These are phyloP conservation scores for Pelecanoides urinatrix DNA, from an alignment of 2,113 vertebrate genomes.

Conservation along the genomic window DNA sequence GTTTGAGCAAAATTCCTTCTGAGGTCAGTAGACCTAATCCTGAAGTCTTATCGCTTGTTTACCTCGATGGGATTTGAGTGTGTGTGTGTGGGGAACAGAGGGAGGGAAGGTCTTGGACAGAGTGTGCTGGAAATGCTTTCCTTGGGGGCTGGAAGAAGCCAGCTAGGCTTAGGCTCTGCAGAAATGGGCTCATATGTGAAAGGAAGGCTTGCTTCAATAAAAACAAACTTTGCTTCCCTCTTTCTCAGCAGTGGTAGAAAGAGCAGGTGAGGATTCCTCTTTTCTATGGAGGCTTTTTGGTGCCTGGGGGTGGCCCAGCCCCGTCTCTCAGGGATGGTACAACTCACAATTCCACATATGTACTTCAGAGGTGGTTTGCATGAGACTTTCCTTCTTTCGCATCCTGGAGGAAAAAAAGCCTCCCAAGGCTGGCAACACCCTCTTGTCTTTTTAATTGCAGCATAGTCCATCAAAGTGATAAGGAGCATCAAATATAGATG, in stretches of 20 bases:
- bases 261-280: neutral
- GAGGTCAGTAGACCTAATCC: conserved; percentile 38
- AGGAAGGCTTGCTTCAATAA: neutral
- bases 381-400: neutral
- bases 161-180: neutral
- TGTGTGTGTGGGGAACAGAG: neutral
- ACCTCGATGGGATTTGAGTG: neutral
- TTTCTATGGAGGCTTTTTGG: neutral
- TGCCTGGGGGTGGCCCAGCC: neutral
- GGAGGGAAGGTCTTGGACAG: neutral
- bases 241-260: neutral
- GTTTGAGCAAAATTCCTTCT: conserved; percentile 44
- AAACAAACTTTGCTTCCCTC: neutral
- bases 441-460: neutral
- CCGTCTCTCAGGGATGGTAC: rapidly evolving
- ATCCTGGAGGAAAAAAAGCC: neutral
- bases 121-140: neutral
- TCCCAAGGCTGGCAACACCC: neutral
- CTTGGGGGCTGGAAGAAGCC: neutral
- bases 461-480: neutral
- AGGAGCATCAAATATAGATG: neutral
- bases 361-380: neutral
- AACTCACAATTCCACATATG: neutral
- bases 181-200: neutral
- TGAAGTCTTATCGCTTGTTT: neutral